Evolutionary conservation across 1,140 invertebrate genomes (phyloP).

Genomic region (Leptestheria dahalacensis): DNA sequence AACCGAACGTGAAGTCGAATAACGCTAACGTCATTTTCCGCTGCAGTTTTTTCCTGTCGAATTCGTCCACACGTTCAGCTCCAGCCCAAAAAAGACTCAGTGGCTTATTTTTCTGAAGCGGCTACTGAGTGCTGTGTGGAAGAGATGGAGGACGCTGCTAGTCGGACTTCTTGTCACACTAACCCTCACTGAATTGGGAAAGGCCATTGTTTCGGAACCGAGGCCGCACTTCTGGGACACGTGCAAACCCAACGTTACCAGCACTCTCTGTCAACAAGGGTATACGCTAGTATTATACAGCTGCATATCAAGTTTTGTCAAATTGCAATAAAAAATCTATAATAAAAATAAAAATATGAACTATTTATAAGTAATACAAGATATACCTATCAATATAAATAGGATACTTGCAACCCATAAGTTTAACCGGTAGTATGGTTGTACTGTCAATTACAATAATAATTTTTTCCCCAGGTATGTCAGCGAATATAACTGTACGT

Average conservation of each 20-base stretch:
- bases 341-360: too few species aligned
- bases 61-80: background rate
- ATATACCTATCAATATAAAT: background rate
- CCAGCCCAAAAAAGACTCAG: background rate
- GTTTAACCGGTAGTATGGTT: too few species aligned
- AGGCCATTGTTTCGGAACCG: constrained; percentile 47
- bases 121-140: constrained; percentile 19
- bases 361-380: background rate
- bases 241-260: constrained; percentile 39
- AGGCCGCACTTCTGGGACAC: constrained; percentile 56
- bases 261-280: constrained; percentile 14
- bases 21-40: background rate
- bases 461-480: constrained; percentile 34
- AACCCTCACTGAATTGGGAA: constrained; percentile 42
- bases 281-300: too few species aligned
- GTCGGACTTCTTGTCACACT: constrained; percentile 37
- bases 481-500: constrained; percentile 42
- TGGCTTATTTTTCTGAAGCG: background rate
- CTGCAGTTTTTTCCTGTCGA: background rate
- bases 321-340: too few species aligned
- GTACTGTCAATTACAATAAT: background rate
- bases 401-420: background rate
- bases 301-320: too few species aligned
- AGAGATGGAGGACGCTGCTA: constrained; percentile 40
- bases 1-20: too few species aligned